Evolutionary conservation across 2,113 vertebrate genomes (phyloP).

Genomic region (Nycticryphes semicollaris): DNA sequence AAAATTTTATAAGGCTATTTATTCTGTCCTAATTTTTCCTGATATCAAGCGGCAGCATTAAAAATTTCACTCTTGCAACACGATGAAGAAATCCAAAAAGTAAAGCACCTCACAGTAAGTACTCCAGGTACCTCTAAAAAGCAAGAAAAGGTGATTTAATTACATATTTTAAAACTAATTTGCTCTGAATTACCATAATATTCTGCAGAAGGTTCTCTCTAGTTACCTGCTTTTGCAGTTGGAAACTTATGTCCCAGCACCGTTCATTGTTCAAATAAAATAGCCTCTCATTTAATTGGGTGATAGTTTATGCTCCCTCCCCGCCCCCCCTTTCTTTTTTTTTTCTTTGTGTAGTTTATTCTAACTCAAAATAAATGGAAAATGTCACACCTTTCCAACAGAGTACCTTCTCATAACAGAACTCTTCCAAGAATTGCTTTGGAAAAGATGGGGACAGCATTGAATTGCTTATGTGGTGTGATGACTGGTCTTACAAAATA

Average conservation of each 20-base stretch:
- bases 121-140: conserved; percentile 29
- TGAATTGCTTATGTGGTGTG: not conserved
- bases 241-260: not conserved
- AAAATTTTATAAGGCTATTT: conserved; percentile 57
- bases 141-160: conserved; percentile 58
- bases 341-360: not conserved
- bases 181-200: conserved; percentile 37
- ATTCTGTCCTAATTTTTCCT: conserved; percentile 43
- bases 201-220: conserved; percentile 7
- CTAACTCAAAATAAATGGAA: conserved; percentile 42
- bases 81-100: conserved; percentile 13
- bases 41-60: not conserved
- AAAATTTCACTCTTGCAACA: conserved; percentile 53
- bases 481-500: not conserved
- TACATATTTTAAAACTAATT: conserved; percentile 61
- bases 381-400: conserved; percentile 19
- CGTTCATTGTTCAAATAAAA: conserved; percentile 47
- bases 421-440: not conserved
- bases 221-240: not conserved
- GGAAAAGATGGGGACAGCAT: not conserved
- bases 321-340: too few relatives aligned
- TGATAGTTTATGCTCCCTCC: not conserved
- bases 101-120: conserved; percentile 1
- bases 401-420: conserved; percentile 22
- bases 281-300: not conserved